Evolutionary conservation across 1,140 invertebrate species (phyloP).

Genomic region (Dysdera silvatica): DNA sequence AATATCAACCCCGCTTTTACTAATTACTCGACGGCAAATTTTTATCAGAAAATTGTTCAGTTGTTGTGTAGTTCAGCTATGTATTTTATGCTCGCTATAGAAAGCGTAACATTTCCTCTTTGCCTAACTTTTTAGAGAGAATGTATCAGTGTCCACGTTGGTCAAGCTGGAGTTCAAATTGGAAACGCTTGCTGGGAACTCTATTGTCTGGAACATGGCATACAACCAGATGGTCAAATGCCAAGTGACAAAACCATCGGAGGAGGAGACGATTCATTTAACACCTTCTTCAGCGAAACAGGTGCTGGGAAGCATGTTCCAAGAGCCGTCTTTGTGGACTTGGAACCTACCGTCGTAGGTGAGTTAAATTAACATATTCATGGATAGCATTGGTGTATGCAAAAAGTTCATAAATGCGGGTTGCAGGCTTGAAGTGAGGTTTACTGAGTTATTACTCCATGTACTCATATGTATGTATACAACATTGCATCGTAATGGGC

Average conservation of each 20-base stretch:
- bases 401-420: not conserved
- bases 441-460: not conserved
- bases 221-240: slow-evolving; percentile 52
- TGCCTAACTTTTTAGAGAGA: slow-evolving; percentile 52
- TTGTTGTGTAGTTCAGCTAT: too few species aligned
- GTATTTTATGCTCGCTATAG: too few species aligned
- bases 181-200: slow-evolving; percentile 75
- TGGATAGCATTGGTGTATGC: too few species aligned
- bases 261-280: slow-evolving; percentile 72
- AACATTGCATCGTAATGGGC: not conserved
- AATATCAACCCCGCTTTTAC: too few species aligned
- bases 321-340: slow-evolving; percentile 70
- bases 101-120: too few species aligned
- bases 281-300: slow-evolving; percentile 85
- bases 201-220: slow-evolving; percentile 82
- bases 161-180: slow-evolving; percentile 82
- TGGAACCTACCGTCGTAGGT: slow-evolving; percentile 85
- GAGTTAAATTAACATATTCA: slow-evolving; percentile 35
- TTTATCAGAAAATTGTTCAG: too few species aligned
- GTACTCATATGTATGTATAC: too few species aligned
- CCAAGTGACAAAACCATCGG: slow-evolving; percentile 40
- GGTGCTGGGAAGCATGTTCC: slow-evolving; percentile 79
- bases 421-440: not conserved
- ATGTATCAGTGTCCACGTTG: slow-evolving; percentile 78
- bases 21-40: too few species aligned